Percentiles rank a stretch among this genome's conserved stretches.
Evolutionary conservation across 2,888 invertebrate species (phyloP).

Genomic region (Abrostola triplasia): DNA sequence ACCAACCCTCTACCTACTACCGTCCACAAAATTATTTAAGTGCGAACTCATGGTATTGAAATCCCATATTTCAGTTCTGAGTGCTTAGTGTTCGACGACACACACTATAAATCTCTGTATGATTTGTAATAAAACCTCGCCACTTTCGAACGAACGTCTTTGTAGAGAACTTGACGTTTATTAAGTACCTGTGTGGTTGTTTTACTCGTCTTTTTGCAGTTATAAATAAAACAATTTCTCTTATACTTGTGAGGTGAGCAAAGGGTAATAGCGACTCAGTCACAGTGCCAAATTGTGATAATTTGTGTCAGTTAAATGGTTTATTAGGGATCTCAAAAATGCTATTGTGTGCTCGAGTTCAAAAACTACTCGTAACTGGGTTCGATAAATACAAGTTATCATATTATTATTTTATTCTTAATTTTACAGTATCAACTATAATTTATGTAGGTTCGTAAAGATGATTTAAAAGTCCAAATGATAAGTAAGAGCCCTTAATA

Average conservation of each 20-base stretch:
- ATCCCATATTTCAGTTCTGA: constrained; percentile 65
- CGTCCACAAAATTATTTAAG: constrained; percentile 40
- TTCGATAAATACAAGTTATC: too few relatives aligned
- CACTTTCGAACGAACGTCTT: constrained; percentile 54
- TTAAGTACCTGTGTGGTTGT: constrained; percentile 44
- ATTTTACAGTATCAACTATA: too few relatives aligned
- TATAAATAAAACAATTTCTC: constrained; percentile 50
- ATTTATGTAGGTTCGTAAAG: too few relatives aligned
- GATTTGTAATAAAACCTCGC: constrained; percentile 71
- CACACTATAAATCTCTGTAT: constrained; percentile 71
- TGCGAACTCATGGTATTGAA: constrained; percentile 58
- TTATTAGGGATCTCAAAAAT: not conserved
- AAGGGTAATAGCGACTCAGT: constrained; percentile 50
- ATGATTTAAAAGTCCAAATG: too few relatives aligned
- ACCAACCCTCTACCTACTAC: constrained; percentile 6
- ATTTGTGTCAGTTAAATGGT: constrained; percentile 24
- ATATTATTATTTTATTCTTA: too few relatives aligned
- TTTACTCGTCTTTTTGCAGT: constrained; percentile 30
- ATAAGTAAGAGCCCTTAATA: too few relatives aligned
- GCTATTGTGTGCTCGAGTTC: not conserved
- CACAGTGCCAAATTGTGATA: constrained; percentile 42
- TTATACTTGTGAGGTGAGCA: constrained; percentile 44
- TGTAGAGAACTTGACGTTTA: constrained; percentile 47
- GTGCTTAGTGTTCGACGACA: constrained; percentile 65
- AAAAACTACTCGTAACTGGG: too few relatives aligned